Percentiles rank a stretch among this genome's conserved stretches.
These are phyloP conservation scores for Itoplectis maculator DNA, from an alignment of 2,888 invertebrate species.

Conservation along the genomic window DNA sequence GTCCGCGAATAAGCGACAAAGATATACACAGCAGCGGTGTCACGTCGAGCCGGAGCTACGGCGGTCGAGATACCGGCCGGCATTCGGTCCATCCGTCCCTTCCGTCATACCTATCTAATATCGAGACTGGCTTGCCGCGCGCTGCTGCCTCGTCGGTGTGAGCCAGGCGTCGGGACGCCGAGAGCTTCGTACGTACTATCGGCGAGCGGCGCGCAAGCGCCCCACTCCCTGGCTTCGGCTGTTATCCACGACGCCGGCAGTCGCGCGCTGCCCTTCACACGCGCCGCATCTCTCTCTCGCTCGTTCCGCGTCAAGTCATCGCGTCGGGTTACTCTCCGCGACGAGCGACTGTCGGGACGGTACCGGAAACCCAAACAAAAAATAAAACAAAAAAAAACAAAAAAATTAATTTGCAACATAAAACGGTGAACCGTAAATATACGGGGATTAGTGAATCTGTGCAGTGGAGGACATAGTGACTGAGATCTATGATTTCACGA, in stretches of 20 bases:
- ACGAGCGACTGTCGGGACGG: constrained; percentile 5
- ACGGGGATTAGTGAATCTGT: constrained; percentile 15
- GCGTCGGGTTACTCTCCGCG: constrained; percentile 28
- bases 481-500: background rate
- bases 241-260: constrained; percentile 71
- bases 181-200: constrained; percentile 25
- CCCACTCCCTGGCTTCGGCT: constrained; percentile 33
- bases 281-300: constrained; percentile 69
- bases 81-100: constrained; percentile 12
- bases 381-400: too few relatives aligned
- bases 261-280: constrained; percentile 78
- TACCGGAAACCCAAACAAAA: background rate
- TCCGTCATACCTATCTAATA: constrained; percentile 25
- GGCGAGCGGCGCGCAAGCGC: constrained; percentile 65
- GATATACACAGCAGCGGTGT: background rate
- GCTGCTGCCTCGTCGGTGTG: too few relatives aligned
- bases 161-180: constrained; percentile 36
- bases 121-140: constrained; percentile 31
- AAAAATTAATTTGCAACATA: constrained; percentile 7
- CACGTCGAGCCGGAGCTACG: background rate
- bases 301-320: constrained; percentile 26
- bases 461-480: constrained; percentile 32
- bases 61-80: constrained; percentile 9
- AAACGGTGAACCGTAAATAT: background rate
- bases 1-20: background rate